These are phyloP conservation scores for Callitettix versicolor DNA, from an alignment of 1,140 invertebrate genomes.

Conservation along the genomic window DNA sequence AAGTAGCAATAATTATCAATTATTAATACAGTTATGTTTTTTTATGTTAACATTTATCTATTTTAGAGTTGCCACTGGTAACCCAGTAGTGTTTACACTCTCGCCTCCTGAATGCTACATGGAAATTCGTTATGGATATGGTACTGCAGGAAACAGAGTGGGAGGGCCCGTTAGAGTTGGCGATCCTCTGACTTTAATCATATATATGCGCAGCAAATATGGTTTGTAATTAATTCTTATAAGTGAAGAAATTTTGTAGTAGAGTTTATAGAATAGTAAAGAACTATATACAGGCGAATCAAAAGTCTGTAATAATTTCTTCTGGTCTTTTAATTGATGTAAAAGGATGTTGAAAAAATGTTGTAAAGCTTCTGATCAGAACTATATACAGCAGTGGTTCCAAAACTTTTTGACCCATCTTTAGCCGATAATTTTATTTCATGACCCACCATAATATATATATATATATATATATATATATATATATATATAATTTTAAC, in stretches of 20 bases:
- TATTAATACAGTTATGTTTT: too few relatives aligned
- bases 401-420: too few relatives aligned
- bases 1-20: too few relatives aligned
- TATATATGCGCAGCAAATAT: constrained; percentile 90
- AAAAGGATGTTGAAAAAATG: not conserved
- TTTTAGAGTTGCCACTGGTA: constrained; percentile 75
- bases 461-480: too few relatives aligned
- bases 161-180: constrained; percentile 82
- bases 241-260: not conserved
- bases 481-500: too few relatives aligned
- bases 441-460: too few relatives aligned
- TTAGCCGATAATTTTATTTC: too few relatives aligned
- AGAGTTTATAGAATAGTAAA: not conserved
- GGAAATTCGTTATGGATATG: constrained; percentile 85
- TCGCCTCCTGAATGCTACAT: constrained; percentile 90
- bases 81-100: constrained; percentile 86
- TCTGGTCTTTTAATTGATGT: not conserved
- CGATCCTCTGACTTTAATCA: constrained; percentile 82
- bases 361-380: too few relatives aligned
- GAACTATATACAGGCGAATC: not conserved
- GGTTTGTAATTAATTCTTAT: constrained; percentile 49
- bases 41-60: too few relatives aligned
- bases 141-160: constrained; percentile 68
- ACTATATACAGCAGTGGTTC: too few relatives aligned
- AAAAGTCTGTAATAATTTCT: not conserved